phyloP scores from a whole-genome alignment of 2,797 vertebrate genomes.

The Enteromius anoplus region DNA sequence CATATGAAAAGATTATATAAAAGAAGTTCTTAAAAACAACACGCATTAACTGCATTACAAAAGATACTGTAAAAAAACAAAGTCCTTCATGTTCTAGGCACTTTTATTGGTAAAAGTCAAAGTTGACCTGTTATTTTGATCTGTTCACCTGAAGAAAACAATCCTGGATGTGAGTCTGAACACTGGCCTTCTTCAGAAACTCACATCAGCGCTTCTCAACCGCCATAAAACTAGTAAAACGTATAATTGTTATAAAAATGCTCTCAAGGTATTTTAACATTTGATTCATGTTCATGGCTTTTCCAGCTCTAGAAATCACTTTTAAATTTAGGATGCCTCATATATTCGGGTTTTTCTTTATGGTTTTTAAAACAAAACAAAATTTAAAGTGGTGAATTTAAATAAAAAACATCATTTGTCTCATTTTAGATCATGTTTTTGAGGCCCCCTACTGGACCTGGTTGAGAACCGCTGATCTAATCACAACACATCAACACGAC shows the following conservation, averaged over 20 bases:
- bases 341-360: neutral
- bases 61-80: constrained; percentile 74
- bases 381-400: too few species aligned
- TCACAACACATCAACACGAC: neutral
- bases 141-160: neutral
- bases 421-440: neutral
- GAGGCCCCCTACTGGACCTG: neutral
- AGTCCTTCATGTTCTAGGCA: constrained; percentile 97
- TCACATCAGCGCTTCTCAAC: constrained; percentile 55
- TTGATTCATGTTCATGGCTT: neutral
- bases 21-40: constrained; percentile 75
- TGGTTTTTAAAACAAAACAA: neutral
- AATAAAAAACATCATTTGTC: too few species aligned
- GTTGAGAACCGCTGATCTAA: neutral
- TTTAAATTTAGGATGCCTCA: neutral
- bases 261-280: too few species aligned
- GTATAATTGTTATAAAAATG: neutral
- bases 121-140: constrained; percentile 57
- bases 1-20: constrained; percentile 68
- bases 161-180: constrained; percentile 50
- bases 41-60: constrained; percentile 75
- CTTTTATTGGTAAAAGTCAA: constrained; percentile 74
- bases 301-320: neutral
- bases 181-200: constrained; percentile 77
- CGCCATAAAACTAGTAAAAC: neutral